These are phyloP conservation scores for Tubiluchus corallicola DNA, from an alignment of 2,888 invertebrate genomes.

Conservation along the genomic window DNA sequence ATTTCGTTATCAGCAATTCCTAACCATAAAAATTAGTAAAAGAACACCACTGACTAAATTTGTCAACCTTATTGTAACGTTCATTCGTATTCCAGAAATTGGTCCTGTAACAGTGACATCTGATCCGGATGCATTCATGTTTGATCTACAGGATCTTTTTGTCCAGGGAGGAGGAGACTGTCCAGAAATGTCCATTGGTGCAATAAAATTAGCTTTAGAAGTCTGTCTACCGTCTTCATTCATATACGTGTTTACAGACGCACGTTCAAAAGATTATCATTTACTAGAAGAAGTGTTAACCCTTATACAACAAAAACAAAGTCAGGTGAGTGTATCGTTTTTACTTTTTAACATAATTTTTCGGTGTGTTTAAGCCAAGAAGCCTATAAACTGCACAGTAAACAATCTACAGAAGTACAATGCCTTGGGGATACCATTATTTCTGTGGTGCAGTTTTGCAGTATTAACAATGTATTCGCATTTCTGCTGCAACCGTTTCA, in stretches of 20 bases:
- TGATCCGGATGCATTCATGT: conserved; percentile 40
- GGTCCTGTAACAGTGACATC: conserved; percentile 44
- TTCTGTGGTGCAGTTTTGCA: too few species aligned
- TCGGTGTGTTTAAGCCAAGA: too few species aligned
- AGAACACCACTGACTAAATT: too few species aligned
- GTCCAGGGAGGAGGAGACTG: conserved; percentile 54
- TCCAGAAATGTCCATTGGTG: conserved; percentile 48
- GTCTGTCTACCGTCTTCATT: conserved; percentile 45
- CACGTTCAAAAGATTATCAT: conserved; percentile 45
- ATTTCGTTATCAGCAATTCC: too few species aligned
- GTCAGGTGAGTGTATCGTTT: conserved; percentile 36
- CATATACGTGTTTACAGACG: conserved; percentile 57
- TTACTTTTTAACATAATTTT: too few species aligned
- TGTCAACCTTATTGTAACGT: too few species aligned
- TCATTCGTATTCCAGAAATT: conserved; percentile 37
- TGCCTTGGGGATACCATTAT: too few species aligned
- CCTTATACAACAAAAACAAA: conserved; percentile 49
- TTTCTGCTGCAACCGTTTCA: too few species aligned
- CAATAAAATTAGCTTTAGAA: conserved; percentile 44
- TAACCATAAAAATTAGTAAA: too few species aligned
- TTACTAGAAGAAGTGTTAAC: conserved; percentile 42
- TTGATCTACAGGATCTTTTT: conserved; percentile 36
- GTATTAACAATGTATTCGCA: too few species aligned
- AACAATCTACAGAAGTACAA: too few species aligned
- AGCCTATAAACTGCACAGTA: too few species aligned